These are phyloP conservation scores for Heliornis fulica DNA, from an alignment of 2,113 vertebrate species.

Conservation along the genomic window DNA sequence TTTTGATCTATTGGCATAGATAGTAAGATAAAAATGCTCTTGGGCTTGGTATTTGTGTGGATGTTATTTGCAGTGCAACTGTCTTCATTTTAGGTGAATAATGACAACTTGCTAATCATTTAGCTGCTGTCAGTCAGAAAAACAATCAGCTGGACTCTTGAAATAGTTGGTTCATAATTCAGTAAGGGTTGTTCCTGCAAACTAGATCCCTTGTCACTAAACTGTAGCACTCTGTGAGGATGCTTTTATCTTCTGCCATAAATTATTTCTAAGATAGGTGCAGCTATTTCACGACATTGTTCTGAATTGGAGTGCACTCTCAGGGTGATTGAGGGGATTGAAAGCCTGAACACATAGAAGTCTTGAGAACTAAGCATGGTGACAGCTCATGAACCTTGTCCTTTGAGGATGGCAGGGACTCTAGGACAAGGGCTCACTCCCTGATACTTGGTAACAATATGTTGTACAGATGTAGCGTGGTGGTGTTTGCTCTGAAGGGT, in stretches of 20 bases:
- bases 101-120: neutral
- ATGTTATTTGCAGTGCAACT: neutral
- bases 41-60: neutral
- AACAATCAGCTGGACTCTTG: neutral
- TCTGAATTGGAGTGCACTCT: neutral
- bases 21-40: neutral
- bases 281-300: neutral
- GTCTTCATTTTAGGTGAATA: neutral
- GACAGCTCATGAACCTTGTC: neutral
- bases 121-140: neutral
- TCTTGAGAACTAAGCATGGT: neutral
- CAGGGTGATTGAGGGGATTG: neutral
- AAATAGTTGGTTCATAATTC: neutral
- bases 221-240: neutral
- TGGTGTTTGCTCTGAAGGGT: rapidly evolving
- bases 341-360: neutral
- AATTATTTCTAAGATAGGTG: neutral
- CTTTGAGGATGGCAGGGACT: too few relatives aligned
- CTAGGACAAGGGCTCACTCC: neutral
- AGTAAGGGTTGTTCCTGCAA: neutral
- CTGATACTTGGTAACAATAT: neutral
- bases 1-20: neutral
- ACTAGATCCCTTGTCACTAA: neutral
- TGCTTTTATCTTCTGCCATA: neutral
- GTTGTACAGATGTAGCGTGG: rapidly evolving